Evolutionary conservation across 2,113 vertebrate species (phyloP), one percentile per base, ranked within the genome.

Genomic region (Phyllopteryx taeniolatus): DNA sequence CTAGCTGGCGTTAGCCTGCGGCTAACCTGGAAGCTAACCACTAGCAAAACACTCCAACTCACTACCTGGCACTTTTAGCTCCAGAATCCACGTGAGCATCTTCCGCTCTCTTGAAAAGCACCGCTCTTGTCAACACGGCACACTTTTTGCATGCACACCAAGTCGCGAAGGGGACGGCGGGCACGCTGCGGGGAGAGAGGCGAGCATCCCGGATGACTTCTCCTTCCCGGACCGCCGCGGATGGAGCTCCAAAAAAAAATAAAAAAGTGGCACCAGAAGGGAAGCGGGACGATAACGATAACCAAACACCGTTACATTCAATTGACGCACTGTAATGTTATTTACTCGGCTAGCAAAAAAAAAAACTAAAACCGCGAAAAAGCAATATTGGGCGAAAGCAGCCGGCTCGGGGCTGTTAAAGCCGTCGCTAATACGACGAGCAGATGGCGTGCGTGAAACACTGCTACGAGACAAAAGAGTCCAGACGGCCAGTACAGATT

Each of bases 41-140:
- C 61, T 5, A 63, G 61, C 35, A 19, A 39, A 39, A 20, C 44
- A 13, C 44, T 66, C 62, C 33, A 47, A 92, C 93, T 91, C 80
- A 93, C 93, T 87, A 93, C 93, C 86, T 87, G 59, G 88, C 86
- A 43, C 87, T 90, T 80, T 91, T 91, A n/a, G 89, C 89, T 73
- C 89, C 90, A 0, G 90, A 87, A 72, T 92, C 92, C 72, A 54
- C 78, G 75, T 78, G 80, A 15, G 79, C 91, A 88, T 91, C 74
- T 11, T 86, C 76, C 47, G 61, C 61, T 76, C 76, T 77, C 46
- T 61, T 67, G 1, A 82, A 64, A 22, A 43, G 39, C 80, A n/a
- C 71, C 35, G 64, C 65, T 74, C 72, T 69, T n/a, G 74, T 72
- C 46, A 88, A 79, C 90, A 91, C 89, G 15, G 6, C 71, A 2